Evolutionary conservation across 2,797 vertebrate species (phyloP).

Genomic region (Melanotaenia pygmaea): DNA sequence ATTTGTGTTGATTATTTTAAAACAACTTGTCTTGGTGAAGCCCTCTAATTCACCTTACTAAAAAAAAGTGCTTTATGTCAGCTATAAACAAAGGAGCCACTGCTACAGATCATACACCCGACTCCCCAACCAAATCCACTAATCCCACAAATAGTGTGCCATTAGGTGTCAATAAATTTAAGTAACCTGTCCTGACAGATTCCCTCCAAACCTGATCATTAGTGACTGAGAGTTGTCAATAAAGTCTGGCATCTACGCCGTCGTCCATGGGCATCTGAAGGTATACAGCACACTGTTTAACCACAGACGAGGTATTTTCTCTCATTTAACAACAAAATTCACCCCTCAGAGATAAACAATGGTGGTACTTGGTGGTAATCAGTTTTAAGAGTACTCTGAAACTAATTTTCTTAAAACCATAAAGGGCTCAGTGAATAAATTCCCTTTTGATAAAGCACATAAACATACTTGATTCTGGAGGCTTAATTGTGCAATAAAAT

Average conservation of each 20-base stretch:
- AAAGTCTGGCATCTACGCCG: constrained; percentile 72
- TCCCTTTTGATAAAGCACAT: constrained; percentile 53
- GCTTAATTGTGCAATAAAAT: constrained; percentile 32
- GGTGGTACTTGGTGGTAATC: constrained; percentile 38
- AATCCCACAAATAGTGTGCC: constrained; percentile 34
- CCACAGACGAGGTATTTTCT: constrained; percentile 72
- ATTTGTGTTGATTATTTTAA: constrained; percentile 49
- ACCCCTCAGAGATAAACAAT: constrained; percentile 50
- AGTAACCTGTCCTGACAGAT: constrained; percentile 48
- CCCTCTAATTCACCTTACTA: constrained; percentile 6
- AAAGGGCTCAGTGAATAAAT: constrained; percentile 41
- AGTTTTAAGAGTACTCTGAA: constrained; percentile 41
- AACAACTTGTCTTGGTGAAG: constrained; percentile 38
- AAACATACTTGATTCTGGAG: constrained; percentile 45
- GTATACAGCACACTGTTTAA: constrained; percentile 64
- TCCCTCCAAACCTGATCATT: constrained; percentile 56
- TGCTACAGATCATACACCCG: constrained; percentile 11
- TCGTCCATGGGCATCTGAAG: constrained; percentile 68
- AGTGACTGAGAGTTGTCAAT: constrained; percentile 67
- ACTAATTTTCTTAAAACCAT: constrained; percentile 31
- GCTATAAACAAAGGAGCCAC: constrained; percentile 29
- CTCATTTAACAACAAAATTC: constrained; percentile 77
- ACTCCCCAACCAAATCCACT: constrained; percentile 9
- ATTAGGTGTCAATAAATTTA: constrained; percentile 62
- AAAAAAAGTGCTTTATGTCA: constrained; percentile 18